Conservation (phyloP, 1,140 invertebrate genomes). For the Prorops nasuta region DNA sequence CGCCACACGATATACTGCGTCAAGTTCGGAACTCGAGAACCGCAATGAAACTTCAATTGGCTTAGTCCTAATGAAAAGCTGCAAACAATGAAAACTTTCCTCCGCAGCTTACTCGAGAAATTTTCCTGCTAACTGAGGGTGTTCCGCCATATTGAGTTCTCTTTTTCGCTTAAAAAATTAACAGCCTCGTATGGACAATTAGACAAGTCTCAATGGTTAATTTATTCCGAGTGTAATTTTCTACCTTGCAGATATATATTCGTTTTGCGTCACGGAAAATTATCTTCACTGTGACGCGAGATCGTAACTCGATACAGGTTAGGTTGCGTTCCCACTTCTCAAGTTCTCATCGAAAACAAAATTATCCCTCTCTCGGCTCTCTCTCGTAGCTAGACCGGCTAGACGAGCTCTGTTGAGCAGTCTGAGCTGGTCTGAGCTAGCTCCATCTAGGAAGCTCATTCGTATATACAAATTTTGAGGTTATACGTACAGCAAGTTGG, state of each 20-base stretch:
- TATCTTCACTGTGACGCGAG: too few relatives aligned
- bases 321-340: not conserved
- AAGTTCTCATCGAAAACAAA: not conserved
- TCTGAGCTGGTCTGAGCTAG: not conserved
- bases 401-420: not conserved
- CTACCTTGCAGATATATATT: not conserved
- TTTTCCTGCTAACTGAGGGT: not conserved
- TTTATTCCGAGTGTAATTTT: not conserved
- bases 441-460: too few relatives aligned
- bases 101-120: not conserved
- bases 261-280: not conserved
- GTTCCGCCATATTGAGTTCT: not conserved
- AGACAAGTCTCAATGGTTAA: not conserved
- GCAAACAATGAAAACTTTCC: not conserved
- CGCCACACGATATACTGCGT: not conserved
- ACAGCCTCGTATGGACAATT: too few relatives aligned
- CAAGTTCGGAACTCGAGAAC: not conserved
- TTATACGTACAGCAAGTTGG: not conserved
- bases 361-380: not conserved
- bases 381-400: not conserved
- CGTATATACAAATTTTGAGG: not conserved
- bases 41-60: too few relatives aligned
- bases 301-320: too few relatives aligned
- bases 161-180: too few relatives aligned
- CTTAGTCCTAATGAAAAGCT: not conserved